Percentiles rank a stretch among this genome's conserved stretches.
phyloP scores from a whole-genome alignment of 2,113 vertebrate species.

The Seriola dumerili region DNA sequence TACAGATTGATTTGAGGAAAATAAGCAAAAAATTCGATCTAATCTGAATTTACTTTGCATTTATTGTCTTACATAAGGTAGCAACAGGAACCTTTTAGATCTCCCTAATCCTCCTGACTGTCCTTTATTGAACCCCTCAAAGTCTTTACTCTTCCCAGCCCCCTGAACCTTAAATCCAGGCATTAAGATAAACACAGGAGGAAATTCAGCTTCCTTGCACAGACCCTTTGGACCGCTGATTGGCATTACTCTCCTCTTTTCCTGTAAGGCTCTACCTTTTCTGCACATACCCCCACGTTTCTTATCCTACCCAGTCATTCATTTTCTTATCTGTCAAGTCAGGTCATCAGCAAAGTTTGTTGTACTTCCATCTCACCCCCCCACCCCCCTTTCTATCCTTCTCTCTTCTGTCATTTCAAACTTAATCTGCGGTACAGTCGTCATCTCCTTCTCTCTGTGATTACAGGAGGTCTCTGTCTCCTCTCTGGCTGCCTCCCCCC shows the following conservation, averaged over 20 bases:
- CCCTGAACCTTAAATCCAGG: slow-evolving; percentile 63
- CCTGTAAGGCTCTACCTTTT: slow-evolving; percentile 30
- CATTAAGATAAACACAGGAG: slow-evolving; percentile 60
- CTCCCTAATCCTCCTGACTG: slow-evolving; percentile 66
- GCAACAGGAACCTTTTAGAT: slow-evolving; percentile 45
- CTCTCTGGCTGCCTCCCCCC: slow-evolving; percentile 62
- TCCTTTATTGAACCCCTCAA: slow-evolving; percentile 60
- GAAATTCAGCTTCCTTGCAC: slow-evolving; percentile 31
- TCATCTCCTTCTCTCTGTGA: slow-evolving; percentile 56
- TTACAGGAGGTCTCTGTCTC: slow-evolving; percentile 65
- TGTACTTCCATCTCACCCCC: slow-evolving; percentile 3
- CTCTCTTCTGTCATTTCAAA: slow-evolving; percentile 37
- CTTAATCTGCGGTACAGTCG: slow-evolving; percentile 52
- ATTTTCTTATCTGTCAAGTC: slow-evolving; percentile 37
- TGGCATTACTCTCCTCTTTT: slow-evolving; percentile 42
- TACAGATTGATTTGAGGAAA: slow-evolving; percentile 20
- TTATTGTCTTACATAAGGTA: slow-evolving; percentile 41
- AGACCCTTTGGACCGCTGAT: slow-evolving; percentile 37
- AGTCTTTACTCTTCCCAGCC: slow-evolving; percentile 46
- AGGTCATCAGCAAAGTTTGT: slow-evolving; percentile 35
- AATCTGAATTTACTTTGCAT: slow-evolving; percentile 37
- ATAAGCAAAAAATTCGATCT: slow-evolving; percentile 28
- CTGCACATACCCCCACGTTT: not conserved
- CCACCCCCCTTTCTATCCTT: not conserved
- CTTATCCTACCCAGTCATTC: slow-evolving; percentile 25